Evolutionary conservation across 1,140 invertebrate species (phyloP).

Genomic region (Cyphomyrmex costatus): DNA sequence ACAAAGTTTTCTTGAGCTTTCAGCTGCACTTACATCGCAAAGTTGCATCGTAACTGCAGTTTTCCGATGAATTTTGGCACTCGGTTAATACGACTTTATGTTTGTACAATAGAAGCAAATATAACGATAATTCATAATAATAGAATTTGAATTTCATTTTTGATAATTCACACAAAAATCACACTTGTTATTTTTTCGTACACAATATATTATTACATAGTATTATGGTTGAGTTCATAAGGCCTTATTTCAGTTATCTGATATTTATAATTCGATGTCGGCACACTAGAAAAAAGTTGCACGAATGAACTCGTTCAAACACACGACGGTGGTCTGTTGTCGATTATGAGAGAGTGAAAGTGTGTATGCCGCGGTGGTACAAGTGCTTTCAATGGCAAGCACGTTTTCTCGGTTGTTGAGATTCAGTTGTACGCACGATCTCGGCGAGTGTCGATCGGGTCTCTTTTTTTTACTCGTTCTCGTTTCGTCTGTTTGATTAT

Average conservation of each 20-base stretch:
- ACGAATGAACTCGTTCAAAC: conserved; percentile 13
- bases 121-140: background rate
- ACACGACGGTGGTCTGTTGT: conserved; percentile 10
- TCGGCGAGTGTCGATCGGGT: conserved; percentile 40
- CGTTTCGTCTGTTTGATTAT: background rate
- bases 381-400: conserved; percentile 69
- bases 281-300: conserved; percentile 21
- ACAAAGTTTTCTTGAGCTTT: conserved; percentile 14
- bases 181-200: background rate
- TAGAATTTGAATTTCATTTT: background rate
- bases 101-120: background rate
- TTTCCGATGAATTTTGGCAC: conserved; percentile 17
- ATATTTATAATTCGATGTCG: conserved; percentile 10
- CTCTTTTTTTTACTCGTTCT: background rate
- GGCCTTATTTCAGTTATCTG: too few relatives aligned
- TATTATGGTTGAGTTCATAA: background rate
- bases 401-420: conserved; percentile 56
- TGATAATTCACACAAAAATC: background rate
- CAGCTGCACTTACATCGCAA: background rate
- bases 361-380: conserved; percentile 58
- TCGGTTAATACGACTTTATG: background rate
- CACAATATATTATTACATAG: background rate
- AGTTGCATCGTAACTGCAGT: background rate
- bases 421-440: conserved; percentile 52
- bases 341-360: conserved; percentile 74